Evolutionary conservation across 1,140 invertebrate species (phyloP).

Genomic region (Drosophila cardini): DNA sequence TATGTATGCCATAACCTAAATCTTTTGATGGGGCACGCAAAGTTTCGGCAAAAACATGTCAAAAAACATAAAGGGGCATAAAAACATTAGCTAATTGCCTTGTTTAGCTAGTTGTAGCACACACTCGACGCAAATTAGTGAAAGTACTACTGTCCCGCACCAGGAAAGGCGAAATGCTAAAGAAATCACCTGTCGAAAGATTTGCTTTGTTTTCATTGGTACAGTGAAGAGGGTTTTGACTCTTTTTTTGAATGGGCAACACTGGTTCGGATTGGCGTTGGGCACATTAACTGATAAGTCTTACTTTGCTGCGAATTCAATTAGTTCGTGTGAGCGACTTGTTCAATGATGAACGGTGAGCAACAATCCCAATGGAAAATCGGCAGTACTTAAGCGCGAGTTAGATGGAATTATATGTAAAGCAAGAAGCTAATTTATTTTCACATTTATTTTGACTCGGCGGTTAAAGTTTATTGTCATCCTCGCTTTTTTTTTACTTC

Average conservation of each 20-base stretch:
- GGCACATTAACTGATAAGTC: constrained; percentile 7
- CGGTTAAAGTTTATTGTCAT: neutral
- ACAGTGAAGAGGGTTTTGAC: too few species aligned
- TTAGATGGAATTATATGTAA: too few species aligned
- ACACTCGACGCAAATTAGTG: neutral
- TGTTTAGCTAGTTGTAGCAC: constrained; percentile 15
- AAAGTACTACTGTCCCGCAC: constrained; percentile 4
- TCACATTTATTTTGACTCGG: neutral
- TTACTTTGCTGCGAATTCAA: constrained; percentile 28
- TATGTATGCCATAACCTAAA: constrained; percentile 23
- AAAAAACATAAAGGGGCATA: constrained; percentile 1
- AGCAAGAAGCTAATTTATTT: neutral
- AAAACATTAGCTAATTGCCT: constrained; percentile 48
- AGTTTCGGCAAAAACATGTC: constrained; percentile 28
- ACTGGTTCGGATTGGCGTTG: constrained; percentile 8
- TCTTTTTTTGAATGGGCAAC: too few species aligned
- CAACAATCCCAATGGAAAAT: neutral
- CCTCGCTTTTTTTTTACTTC: neutral
- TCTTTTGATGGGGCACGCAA: constrained; percentile 21
- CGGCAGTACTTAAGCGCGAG: neutral
- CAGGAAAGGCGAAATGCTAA: neutral
- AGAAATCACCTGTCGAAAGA: constrained; percentile 7
- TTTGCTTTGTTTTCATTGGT: neutral
- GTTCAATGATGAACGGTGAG: constrained; percentile 17
- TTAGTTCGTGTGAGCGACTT: constrained; percentile 32